Evolutionary conservation across 2,797 vertebrate genomes (phyloP).

Genomic region (Fringilla coelebs): DNA sequence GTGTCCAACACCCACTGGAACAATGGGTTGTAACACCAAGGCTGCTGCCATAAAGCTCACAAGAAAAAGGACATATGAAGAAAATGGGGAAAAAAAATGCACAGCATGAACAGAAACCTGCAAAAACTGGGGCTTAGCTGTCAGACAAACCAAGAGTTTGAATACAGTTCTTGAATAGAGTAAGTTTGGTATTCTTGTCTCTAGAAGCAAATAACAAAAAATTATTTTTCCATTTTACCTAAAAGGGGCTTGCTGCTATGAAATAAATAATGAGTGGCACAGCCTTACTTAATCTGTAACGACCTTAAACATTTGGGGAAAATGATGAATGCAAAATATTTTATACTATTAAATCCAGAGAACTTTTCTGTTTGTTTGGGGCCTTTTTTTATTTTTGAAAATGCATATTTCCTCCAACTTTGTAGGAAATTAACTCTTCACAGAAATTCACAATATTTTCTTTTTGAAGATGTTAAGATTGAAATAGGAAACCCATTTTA

Average conservation of each 20-base stretch:
- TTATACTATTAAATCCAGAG: fast-evolving
- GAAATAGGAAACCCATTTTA: not conserved
- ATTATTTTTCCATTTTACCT: not conserved
- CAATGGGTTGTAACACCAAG: not conserved
- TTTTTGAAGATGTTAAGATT: not conserved
- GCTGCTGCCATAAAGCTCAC: not conserved
- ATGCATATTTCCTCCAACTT: not conserved
- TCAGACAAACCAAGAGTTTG: not conserved
- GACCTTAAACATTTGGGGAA: not conserved
- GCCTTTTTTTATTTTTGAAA: not conserved
- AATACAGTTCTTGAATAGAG: not conserved
- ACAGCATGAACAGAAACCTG: not conserved
- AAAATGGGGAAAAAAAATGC: not conserved
- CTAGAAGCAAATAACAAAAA: not conserved
- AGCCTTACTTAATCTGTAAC: not conserved
- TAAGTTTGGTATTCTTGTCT: not conserved
- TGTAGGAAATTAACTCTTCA: not conserved
- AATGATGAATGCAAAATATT: not conserved
- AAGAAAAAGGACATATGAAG: not conserved
- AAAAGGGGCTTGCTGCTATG: not conserved
- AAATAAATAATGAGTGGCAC: not conserved
- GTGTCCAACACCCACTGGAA: not conserved
- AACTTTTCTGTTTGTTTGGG: not conserved
- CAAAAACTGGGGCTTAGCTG: not conserved
- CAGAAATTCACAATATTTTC: not conserved